Evolutionary conservation across 1,140 invertebrate genomes (phyloP), one percentile per base, ranked within the genome.

Genomic region (Nixonia krombeini): DNA sequence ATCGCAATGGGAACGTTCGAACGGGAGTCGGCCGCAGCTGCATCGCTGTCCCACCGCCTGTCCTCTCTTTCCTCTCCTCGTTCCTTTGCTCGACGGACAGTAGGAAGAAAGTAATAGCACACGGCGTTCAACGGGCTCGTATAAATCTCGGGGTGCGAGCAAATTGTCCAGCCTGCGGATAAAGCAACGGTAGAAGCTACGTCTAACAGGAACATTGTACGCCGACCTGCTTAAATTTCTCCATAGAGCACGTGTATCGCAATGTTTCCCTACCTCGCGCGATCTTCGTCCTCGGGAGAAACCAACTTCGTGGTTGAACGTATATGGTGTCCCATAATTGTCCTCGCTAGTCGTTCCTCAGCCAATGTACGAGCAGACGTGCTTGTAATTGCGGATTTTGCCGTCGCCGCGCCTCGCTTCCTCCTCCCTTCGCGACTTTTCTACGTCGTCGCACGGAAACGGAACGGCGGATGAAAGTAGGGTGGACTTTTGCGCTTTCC

Each of bases 311-410:
- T 35, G 67, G 71, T 70, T 74, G 75, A 74, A 73, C 76, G 58
- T 80, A 80, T 77, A 80, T 75, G 78, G 76, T 44, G 40, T 56
- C 25, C 76, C 45, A 72, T 78, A 80, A 80, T 77, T 78, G 76
- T 80, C n/a, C n/a, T n/a, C n/a, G n/a, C n/a, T n/a, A n/a, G n/a
- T n/a, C n/a, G n/a, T n/a, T n/a, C n/a, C n/a, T n/a, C n/a, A n/a
- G n/a, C n/a, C n/a, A n/a, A n/a, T n/a, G n/a, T n/a, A n/a, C n/a
- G n/a, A n/a, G n/a, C n/a, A n/a, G 38, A 52, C 49, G 56, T 50
- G 38, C 47, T 59, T 38, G 47, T 51, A 51, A 44, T 35, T 51
- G 40, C 44, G 23, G 50, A n/a, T n/a, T n/a, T n/a, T n/a, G n/a
- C n/a, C n/a, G 40, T 35, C 45, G 35, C 26, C n/a, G 12, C 26